These are phyloP conservation scores for Pachyramphus minor DNA, from an alignment of 2,113 vertebrate genomes.

Conservation along the genomic window DNA sequence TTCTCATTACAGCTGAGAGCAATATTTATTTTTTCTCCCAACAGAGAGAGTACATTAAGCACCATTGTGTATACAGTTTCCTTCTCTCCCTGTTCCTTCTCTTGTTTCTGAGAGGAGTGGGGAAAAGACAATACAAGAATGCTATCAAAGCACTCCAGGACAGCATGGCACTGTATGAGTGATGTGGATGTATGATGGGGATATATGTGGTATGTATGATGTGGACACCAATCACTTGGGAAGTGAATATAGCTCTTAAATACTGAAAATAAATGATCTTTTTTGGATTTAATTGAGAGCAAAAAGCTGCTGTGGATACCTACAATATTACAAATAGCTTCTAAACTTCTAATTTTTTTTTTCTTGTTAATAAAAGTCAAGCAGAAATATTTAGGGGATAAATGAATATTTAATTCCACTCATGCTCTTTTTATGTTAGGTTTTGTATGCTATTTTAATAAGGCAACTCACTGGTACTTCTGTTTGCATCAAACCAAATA, in stretches of 20 bases:
- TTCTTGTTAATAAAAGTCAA: neutral
- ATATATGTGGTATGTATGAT: neutral
- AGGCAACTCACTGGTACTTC: neutral
- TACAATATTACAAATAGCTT: neutral
- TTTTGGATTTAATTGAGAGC: neutral
- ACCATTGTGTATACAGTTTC: neutral
- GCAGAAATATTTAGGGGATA: neutral
- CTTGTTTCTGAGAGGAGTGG: neutral
- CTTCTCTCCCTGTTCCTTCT: neutral
- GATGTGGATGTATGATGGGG: neutral
- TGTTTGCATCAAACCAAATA: neutral
- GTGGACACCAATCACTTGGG: neutral
- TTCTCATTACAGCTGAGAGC: neutral
- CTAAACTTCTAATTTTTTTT: neutral
- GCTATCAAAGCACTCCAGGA: neutral
- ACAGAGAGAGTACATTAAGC: neutral
- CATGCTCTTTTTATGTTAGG: neutral
- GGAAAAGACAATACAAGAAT: neutral
- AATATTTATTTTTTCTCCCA: neutral
- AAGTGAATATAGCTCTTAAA: neutral
- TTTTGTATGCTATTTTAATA: neutral
- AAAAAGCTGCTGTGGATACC: neutral
- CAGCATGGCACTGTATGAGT: neutral
- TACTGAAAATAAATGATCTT: neutral
- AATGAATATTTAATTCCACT: neutral